Base-by-base conservation (phyloP, 2,888 invertebrate species). In the Slavum lentiscoides region DNA sequence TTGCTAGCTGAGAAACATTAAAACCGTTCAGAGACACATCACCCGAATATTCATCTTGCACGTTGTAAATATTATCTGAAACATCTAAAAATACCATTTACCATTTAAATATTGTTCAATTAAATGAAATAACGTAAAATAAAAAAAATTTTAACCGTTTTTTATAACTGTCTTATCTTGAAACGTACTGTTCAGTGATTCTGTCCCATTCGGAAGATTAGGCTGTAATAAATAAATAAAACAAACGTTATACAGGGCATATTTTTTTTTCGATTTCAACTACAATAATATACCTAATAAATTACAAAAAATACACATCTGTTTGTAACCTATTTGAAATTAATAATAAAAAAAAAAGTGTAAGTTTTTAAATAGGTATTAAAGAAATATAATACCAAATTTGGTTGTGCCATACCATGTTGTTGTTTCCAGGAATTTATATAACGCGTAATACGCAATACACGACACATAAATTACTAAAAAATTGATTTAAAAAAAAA, bases 111-210 rank as follows among this genome's bases (percentile, higher is more conserved):
- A 77, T 53, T 37, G 37, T 21, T 77, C 17, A 37, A 17, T 30
- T 37, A 69, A 53, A 39, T 21, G 37, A 0, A 13, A 69, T 49
- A n/a, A n/a, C n/a, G 19, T 19, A 55, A 77, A 64, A 55, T 75
- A 15, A n/a, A 11, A 58, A 43, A 43, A 49, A 23, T 66, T n/a
- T 55, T 64, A 70, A 70, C 77, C 80, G 30, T 80, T 58, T 72
- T 58, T 72, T 70, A 64, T 11, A 30, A 72, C 39, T 58, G 80
- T 66, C 19, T 66, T 80, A 66, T 80, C 80, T 80, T 80, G 80
- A 80, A 80, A 80, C 66, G 80, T 66, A 70, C 4, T 80, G 64
- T 80, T 80, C 23, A 62, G n/a, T 9, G 80, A 64, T 66, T 80
- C 80, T 64, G 64, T 72, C 23, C 72, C 80, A 72, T 80, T 80